Percentiles rank a stretch among this genome's conserved stretches.
Evolutionary conservation across 1,140 invertebrate species (phyloP).

Genomic region (Sminthurides bifidus): DNA sequence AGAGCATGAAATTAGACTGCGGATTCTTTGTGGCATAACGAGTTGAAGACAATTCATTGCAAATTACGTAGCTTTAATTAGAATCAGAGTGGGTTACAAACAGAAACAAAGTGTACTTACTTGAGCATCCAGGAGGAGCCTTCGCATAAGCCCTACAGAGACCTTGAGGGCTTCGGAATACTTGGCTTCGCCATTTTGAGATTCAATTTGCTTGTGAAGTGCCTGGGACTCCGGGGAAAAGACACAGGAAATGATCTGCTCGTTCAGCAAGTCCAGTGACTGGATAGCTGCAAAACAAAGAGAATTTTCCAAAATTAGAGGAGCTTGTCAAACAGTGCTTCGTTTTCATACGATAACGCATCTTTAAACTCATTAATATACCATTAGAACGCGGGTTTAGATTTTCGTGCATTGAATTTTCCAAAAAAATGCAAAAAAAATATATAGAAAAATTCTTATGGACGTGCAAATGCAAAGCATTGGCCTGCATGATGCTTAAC

Average conservation of each 20-base stretch:
- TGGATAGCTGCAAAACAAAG: constrained; percentile 38
- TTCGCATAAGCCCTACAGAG: constrained; percentile 40
- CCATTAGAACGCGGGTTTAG: neutral
- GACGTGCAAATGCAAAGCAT: neutral
- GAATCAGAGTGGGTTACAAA: neutral
- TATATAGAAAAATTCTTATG: neutral
- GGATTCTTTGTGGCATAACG: too few species aligned
- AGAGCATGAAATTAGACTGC: too few species aligned
- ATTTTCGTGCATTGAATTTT: neutral
- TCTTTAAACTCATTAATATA: neutral
- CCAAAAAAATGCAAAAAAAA: neutral
- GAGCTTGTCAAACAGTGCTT: too few species aligned
- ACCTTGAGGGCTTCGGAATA: constrained; percentile 36
- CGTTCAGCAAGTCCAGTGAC: constrained; percentile 40
- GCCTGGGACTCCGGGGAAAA: constrained; percentile 32
- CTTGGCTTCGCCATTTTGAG: constrained; percentile 26
- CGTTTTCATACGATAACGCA: too few species aligned
- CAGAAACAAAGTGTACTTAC: constrained; percentile 16
- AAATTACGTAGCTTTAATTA: too few species aligned
- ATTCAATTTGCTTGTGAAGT: constrained; percentile 24
- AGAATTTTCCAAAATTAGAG: too few species aligned
- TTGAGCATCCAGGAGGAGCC: constrained; percentile 40
- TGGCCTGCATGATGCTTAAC: too few species aligned
- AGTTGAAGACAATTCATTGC: too few species aligned
- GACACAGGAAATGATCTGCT: constrained; percentile 41